These are phyloP conservation scores for Scrobipalpa costella DNA, from an alignment of 2,888 invertebrate genomes.

Conservation along the genomic window DNA sequence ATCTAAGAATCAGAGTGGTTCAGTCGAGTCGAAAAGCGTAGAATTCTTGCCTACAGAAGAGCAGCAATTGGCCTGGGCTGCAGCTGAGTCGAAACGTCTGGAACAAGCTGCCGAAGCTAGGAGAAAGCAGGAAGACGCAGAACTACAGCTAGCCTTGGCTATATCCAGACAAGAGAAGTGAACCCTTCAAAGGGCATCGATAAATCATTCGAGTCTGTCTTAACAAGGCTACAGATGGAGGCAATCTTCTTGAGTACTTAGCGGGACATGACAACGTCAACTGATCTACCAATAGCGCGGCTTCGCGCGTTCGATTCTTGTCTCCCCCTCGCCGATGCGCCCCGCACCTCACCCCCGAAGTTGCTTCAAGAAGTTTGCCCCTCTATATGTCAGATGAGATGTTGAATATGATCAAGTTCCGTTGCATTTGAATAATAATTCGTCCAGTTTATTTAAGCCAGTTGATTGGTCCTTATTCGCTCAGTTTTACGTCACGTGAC, in stretches of 20 bases:
- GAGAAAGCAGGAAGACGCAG: slow-evolving; percentile 85
- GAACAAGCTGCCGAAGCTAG: slow-evolving; percentile 83
- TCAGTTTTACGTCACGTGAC: background rate
- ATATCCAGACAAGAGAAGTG: slow-evolving; percentile 81
- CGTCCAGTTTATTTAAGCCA: slow-evolving; percentile 21
- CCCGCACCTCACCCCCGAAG: too few species aligned
- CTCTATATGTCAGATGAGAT: background rate
- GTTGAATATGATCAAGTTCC: background rate
- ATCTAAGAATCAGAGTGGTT: slow-evolving; percentile 49
- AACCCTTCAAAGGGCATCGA: slow-evolving; percentile 31
- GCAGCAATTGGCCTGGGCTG: slow-evolving; percentile 88
- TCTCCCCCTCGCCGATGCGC: too few species aligned
- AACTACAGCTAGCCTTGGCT: slow-evolving; percentile 86
- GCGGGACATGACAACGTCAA: background rate
- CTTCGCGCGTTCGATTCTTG: too few species aligned
- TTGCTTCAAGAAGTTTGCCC: too few species aligned
- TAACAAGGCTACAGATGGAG: background rate
- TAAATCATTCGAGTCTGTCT: background rate
- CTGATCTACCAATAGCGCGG: too few species aligned
- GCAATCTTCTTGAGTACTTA: too few species aligned
- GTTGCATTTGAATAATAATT: slow-evolving; percentile 17
- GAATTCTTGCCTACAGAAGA: slow-evolving; percentile 79
- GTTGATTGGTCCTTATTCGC: background rate
- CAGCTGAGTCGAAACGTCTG: slow-evolving; percentile 83
- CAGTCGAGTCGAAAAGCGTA: slow-evolving; percentile 45